These are phyloP conservation scores for Clistopyga incitator DNA, from an alignment of 2,888 invertebrate genomes.

Conservation along the genomic window DNA sequence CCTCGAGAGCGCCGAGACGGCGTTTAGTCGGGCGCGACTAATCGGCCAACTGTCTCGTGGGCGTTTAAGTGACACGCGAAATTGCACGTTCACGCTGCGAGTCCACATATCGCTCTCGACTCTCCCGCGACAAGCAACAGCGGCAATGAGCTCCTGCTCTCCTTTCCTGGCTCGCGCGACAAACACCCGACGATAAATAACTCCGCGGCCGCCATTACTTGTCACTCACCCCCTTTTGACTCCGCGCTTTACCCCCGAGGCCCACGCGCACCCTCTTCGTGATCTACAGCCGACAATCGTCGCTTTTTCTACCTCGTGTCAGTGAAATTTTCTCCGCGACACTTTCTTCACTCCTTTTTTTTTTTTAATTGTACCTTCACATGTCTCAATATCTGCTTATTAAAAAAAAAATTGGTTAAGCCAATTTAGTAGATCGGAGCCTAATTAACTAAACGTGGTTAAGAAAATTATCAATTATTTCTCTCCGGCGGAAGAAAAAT, in stretches of 20 bases:
- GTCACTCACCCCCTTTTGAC: conserved; percentile 76
- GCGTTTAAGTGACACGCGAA: conserved; percentile 69
- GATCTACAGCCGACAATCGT: conserved; percentile 11
- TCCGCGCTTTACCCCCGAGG: neutral
- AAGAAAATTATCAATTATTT: too few species aligned
- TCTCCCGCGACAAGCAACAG: neutral
- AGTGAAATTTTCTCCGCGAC: neutral
- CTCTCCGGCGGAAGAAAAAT: neutral
- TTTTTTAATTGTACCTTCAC: neutral
- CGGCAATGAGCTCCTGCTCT: conserved; percentile 25
- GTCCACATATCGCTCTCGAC: conserved; percentile 39
- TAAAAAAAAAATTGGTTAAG: neutral
- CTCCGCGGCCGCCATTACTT: conserved; percentile 80
- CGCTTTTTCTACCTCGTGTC: neutral
- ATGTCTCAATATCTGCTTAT: neutral
- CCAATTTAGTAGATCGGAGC: too few species aligned
- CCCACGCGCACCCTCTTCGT: conserved; percentile 26
- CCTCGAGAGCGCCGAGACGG: conserved; percentile 51
- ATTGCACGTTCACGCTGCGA: conserved; percentile 67
- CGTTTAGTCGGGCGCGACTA: conserved; percentile 67
- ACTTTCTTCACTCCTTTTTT: conserved; percentile 11
- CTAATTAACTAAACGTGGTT: too few species aligned
- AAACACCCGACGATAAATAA: conserved; percentile 77
- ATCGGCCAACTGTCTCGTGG: conserved; percentile 64
- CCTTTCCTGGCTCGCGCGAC: conserved; percentile 43